Base-by-base conservation (phyloP, 2,113 vertebrate species). In the Nannobrachium achirus region DNA sequence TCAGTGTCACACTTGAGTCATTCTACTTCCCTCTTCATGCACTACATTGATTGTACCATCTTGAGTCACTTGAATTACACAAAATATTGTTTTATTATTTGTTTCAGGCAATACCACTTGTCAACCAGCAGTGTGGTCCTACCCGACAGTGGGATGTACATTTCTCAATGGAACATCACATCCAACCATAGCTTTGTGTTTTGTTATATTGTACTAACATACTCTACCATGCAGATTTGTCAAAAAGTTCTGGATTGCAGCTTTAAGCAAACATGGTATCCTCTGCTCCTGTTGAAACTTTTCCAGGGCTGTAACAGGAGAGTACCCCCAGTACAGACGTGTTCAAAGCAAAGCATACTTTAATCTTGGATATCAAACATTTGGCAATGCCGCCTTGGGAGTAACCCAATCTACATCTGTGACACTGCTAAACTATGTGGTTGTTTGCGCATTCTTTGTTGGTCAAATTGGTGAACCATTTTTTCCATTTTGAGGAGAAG, bases 351-450 rank as follows among this genome's bases (percentile, higher is more conserved):
- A 76, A 33, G 25, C 72, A 86, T 88, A 82, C 75, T 82, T 89
- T 81, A 81, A 84, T 90, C 83, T 92, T 86, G 75, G 82, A 90
- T 93, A 89, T 92, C 92, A 91, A 92, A 92, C 85, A 82, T 86
- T 90, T 92, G 90, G 91, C 89, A 83, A 61, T 4, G 48, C 58
- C 69, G 64, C 73, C 76, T 63, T 79, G 71, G 10, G 40, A 88
- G 87, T 78, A 91, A 90, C 88, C 81, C 69, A 82, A 86, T 86
- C 69, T 88, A 88, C 50, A 64, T 76, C 77, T 45, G 57, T 84
- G 74, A 62, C 55, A 69, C 81, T 50, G 46, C 80, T 82, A 65
- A 78, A 78, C 66, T 69, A 59, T 16, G 49, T 66, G 64, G 49
- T 72, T 69, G 77, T 66, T 56, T 42, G 48, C 33, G 55, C 51